Evolutionary conservation across 2,113 vertebrate species (phyloP).

Genomic region (Scomber scombrus): DNA sequence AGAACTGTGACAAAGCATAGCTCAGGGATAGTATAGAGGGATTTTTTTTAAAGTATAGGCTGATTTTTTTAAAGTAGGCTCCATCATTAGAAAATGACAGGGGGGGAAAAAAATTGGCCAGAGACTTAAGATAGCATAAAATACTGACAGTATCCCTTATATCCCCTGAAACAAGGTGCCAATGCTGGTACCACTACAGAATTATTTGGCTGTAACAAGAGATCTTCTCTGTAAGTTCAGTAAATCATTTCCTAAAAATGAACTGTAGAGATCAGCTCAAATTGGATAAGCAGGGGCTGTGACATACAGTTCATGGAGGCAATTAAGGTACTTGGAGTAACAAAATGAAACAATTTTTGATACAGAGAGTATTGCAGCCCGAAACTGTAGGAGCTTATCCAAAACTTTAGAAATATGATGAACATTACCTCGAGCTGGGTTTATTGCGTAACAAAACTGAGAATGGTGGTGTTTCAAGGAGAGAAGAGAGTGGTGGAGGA

Average conservation of each 20-base stretch:
- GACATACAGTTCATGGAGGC: no score
- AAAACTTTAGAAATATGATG: neutral
- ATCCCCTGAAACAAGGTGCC: neutral
- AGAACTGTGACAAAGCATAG: constrained; percentile 9
- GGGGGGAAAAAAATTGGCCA: neutral
- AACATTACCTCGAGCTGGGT: neutral
- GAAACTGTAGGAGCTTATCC: neutral
- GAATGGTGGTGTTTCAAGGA: neutral
- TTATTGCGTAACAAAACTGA: neutral
- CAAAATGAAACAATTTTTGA: neutral
- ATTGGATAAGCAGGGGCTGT: neutral
- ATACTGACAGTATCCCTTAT: neutral
- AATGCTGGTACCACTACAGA: neutral
- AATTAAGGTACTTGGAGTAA: neutral
- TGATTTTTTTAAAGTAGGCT: neutral
- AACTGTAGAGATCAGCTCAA: neutral
- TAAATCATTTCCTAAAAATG: neutral
- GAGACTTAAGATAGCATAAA: neutral
- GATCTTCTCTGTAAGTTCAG: neutral
- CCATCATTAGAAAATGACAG: constrained; percentile 4
- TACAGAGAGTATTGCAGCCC: neutral
- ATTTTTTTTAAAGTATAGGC: neutral
- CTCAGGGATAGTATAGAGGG: constrained; percentile 13
- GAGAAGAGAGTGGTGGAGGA: no score
- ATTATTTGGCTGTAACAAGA: neutral